Evolutionary conservation across 2,113 vertebrate species (phyloP).

Genomic region (Pseudorhombus dupliciocellatus): DNA sequence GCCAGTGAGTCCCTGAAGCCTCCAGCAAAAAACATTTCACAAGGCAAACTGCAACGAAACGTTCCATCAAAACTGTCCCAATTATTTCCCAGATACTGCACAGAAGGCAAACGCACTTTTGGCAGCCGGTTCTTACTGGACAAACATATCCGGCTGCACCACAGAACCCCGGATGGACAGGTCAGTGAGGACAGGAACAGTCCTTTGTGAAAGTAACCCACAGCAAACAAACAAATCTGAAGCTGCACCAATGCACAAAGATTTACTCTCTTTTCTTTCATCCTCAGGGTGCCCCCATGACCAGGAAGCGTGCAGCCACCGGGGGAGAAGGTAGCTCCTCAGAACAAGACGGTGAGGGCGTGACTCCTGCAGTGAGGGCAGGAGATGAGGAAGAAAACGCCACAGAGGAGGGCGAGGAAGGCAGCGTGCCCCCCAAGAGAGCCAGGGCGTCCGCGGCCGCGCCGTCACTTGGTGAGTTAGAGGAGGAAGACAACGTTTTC

Average conservation of each 20-base stretch:
- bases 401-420: constrained; percentile 72
- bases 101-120: constrained; percentile 92
- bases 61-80: no score
- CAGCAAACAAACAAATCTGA: no score
- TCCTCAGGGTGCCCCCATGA: constrained; percentile 71
- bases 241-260: no score
- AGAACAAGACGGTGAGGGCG: constrained; percentile 72
- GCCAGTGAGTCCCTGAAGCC: constrained; percentile 83
- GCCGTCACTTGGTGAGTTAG: constrained; percentile 51
- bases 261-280: no score
- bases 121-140: constrained; percentile 93
- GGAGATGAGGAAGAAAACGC: constrained; percentile 74
- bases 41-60: not conserved
- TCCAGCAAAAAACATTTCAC: not conserved
- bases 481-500: constrained; percentile 73
- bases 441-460: constrained; percentile 47
- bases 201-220: no score
- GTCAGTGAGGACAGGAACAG: constrained; percentile 43
- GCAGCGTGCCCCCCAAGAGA: constrained; percentile 66
- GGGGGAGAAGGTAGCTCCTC: constrained; percentile 76
- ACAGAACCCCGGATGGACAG: constrained; percentile 74
- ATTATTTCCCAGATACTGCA: constrained; percentile 85
- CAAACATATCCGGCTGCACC: constrained; percentile 91
- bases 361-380: constrained; percentile 32
- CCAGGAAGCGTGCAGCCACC: constrained; percentile 76